phyloP scores from a whole-genome alignment of 2,113 vertebrate genomes.

The Orientallactaga bullata region DNA sequence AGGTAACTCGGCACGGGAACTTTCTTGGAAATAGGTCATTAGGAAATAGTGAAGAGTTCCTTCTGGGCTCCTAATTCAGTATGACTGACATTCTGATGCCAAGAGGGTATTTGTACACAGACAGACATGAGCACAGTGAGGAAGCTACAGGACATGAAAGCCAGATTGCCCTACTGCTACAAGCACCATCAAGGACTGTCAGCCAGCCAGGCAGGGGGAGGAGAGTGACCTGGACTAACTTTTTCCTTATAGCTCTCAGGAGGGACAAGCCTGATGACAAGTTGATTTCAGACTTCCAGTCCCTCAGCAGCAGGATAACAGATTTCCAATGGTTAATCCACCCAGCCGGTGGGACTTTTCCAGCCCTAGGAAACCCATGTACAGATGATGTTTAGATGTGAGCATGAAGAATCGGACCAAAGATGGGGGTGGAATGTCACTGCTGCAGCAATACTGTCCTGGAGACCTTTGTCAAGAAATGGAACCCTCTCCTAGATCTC shows the following conservation, averaged over 20 bases:
- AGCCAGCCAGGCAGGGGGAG: background rate
- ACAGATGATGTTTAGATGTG: background rate
- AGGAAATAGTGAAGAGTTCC: no score
- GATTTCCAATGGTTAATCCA: background rate
- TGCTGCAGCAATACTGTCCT: background rate
- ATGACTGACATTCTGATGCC: background rate
- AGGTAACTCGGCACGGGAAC: background rate
- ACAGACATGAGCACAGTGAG: background rate
- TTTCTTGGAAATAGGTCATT: background rate
- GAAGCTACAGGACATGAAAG: background rate
- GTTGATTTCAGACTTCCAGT: background rate
- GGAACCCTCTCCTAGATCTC: background rate
- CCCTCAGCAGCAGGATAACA: background rate
- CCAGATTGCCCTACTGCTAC: background rate
- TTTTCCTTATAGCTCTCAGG: background rate
- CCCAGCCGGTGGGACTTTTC: background rate
- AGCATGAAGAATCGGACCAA: background rate
- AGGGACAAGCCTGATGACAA: background rate
- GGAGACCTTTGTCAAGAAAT: background rate
- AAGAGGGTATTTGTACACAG: background rate
- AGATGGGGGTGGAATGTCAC: background rate
- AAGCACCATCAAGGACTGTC: background rate
- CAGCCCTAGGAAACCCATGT: background rate
- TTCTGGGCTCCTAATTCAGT: background rate
- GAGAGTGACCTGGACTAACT: background rate